Base-by-base conservation (phyloP, 2,888 invertebrate genomes). In the Drosophila recens region DNA sequence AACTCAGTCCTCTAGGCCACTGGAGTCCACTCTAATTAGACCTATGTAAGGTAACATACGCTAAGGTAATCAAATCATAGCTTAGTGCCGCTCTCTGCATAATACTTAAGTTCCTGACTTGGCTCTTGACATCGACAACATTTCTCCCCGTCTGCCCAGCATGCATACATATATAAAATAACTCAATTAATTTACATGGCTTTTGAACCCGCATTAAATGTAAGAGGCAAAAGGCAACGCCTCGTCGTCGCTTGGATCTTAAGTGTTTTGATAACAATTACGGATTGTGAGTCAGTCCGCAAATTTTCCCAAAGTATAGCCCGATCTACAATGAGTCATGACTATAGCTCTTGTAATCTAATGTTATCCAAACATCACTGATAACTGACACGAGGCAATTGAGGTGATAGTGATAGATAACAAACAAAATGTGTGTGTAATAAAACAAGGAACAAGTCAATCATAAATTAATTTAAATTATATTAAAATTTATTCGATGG, bases 401-500 rank as follows among this genome's bases (percentile, higher is more conserved):
- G 17, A 52, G 54, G 42, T 36, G 23, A 8, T 27, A 33, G 52
- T 34, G 23, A 30, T 15, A 46, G 23, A 30, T 15, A 46, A 59
- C 5, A 57, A 23, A 13, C 6, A 8, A 65, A 45, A 54, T 20
- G 20, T 20, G 2, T 48, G 11, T 43, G 20, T n/a, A 36, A 13
- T 10, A 51, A 43, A 36, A 13, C 8, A 51, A 43, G 49, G 54
- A 52, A 43, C 54, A 58, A 49, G 42, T 66, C 30, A 54, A 42
- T 45, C 27, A 68, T 49, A 78, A 57, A 36, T 51, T 65, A 61
- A 75, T 67, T 84, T 63, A 71, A 68, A 51, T 81, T 81, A 70
- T 68, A 66, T 72, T 80, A 53, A 9, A 62, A 69, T 84, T 89
- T 84, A 84, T 84, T 84, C 84, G 84, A 88, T 84, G 84, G 89